phyloP scores from a whole-genome alignment of 2,113 vertebrate genomes.

The Pangasianodon gigas region DNA sequence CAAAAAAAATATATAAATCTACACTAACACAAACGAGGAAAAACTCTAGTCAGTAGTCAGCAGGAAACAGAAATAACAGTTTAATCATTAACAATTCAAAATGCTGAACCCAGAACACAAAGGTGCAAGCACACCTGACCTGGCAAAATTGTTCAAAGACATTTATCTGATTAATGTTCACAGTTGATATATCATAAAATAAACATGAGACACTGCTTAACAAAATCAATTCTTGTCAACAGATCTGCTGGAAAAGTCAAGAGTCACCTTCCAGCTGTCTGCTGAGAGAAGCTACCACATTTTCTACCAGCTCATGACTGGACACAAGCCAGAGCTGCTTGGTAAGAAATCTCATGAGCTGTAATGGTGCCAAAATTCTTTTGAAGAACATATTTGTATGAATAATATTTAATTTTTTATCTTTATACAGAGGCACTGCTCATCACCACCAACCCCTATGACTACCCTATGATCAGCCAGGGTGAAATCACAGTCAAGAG shows the following conservation, averaged over 20 bases:
- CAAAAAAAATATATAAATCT: neutral
- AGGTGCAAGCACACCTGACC: neutral
- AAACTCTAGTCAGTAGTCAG: neutral
- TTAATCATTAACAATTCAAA: neutral
- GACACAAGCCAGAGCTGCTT: constrained; percentile 74
- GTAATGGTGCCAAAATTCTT: neutral
- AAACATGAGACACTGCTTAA: neutral
- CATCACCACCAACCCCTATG: constrained; percentile 86
- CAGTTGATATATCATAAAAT: neutral
- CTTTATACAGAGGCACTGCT: constrained; percentile 71
- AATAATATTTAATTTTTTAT: constrained; percentile 28
- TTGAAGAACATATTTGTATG: neutral
- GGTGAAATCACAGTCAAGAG: constrained; percentile 86
- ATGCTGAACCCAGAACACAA: neutral
- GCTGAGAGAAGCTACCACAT: constrained; percentile 76
- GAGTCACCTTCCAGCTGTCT: constrained; percentile 68
- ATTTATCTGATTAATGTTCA: neutral
- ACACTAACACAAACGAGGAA: neutral
- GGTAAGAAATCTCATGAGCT: constrained; percentile 64
- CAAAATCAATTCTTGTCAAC: neutral
- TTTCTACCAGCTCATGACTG: constrained; percentile 48
- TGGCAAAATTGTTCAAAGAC: neutral
- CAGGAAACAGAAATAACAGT: neutral
- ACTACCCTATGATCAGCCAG: constrained; percentile 83
- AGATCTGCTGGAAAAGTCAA: constrained; percentile 69